Evolutionary conservation across 2,113 vertebrate species (phyloP).

Genomic region (Clarias magur): DNA sequence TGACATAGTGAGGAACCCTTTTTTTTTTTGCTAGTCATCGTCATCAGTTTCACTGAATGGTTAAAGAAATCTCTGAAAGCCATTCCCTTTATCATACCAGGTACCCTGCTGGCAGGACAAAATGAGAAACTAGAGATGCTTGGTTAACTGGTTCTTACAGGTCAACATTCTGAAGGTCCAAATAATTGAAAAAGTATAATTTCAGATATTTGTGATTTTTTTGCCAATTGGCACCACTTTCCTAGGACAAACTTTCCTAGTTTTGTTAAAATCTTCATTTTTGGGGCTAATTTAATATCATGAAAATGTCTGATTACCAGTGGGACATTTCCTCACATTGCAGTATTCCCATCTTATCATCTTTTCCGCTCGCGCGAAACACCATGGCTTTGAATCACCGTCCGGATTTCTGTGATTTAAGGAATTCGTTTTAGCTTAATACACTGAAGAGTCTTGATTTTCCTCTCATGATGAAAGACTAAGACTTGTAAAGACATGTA

Average conservation of each 20-base stretch:
- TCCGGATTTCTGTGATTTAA: conserved; percentile 71
- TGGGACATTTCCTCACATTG: conserved; percentile 62
- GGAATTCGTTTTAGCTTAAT: neutral
- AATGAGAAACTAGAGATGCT: neutral
- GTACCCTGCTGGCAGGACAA: neutral
- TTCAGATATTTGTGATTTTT: neutral
- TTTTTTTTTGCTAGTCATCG: neutral
- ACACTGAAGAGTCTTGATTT: neutral
- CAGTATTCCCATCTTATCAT: conserved; percentile 71
- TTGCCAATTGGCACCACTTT: neutral
- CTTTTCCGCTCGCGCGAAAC: conserved; percentile 63
- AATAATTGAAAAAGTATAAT: neutral
- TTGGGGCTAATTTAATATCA: neutral
- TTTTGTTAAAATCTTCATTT: neutral
- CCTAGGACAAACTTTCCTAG: neutral
- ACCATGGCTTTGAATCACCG: conserved; percentile 73
- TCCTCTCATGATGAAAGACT: neutral
- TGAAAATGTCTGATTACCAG: neutral
- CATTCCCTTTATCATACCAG: neutral
- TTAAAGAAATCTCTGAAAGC: neutral
- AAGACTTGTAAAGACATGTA: neutral
- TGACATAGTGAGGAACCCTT: neutral
- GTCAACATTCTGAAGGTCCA: neutral
- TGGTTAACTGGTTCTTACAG: neutral
- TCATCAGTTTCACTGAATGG: neutral